These are phyloP conservation scores for Biston betularia DNA, from an alignment of 2,888 invertebrate genomes.

Conservation along the genomic window DNA sequence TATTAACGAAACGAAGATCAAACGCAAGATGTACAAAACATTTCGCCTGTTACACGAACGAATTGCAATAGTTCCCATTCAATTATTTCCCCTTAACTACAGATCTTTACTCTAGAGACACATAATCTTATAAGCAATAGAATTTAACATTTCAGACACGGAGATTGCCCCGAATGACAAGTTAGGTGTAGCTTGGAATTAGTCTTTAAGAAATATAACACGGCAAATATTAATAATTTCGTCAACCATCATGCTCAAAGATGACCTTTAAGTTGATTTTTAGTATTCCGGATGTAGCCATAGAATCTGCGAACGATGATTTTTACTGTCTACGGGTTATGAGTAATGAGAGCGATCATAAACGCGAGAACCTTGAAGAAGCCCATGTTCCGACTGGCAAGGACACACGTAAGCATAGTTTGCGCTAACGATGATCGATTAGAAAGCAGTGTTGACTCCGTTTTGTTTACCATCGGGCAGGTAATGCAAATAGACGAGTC, in stretches of 20 bases:
- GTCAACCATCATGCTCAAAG: too few species aligned
- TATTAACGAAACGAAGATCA: constrained; percentile 1
- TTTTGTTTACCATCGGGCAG: constrained; percentile 38
- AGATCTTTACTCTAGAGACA: too few species aligned
- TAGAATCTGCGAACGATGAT: neutral
- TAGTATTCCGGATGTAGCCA: neutral
- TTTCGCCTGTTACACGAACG: neutral
- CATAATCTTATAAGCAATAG: too few species aligned
- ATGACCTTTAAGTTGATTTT: neutral
- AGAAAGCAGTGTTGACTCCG: constrained; percentile 22
- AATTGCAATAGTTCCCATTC: neutral
- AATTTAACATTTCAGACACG: too few species aligned
- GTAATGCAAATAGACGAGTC: constrained; percentile 60
- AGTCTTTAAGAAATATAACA: too few species aligned
- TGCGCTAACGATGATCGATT: constrained; percentile 30
- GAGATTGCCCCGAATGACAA: too few species aligned
- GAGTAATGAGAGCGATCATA: constrained; percentile 6
- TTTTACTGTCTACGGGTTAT: neutral
- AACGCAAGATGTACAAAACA: neutral
- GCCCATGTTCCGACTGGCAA: constrained; percentile 19
- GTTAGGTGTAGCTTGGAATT: too few species aligned
- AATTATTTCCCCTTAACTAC: neutral
- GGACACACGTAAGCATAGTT: constrained; percentile 22
- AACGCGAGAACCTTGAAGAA: constrained; percentile 12
- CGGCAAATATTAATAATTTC: too few species aligned